Evolutionary conservation across 2,113 vertebrate genomes (phyloP), one percentile per base, ranked within the genome.

Genomic region (Chionodraco myersi): DNA sequence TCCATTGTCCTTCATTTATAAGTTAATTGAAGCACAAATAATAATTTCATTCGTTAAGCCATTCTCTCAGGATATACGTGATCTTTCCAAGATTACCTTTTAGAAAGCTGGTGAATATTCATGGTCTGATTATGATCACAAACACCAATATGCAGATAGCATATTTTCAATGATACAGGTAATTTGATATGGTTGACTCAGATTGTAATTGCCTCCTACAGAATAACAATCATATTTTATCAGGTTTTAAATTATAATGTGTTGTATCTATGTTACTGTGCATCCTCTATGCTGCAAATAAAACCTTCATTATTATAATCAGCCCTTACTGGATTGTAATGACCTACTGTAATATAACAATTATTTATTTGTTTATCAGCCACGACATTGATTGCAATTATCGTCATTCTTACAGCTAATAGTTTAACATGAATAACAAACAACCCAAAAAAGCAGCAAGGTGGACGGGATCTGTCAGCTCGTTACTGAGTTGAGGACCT

Each of bases 231-330:
- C 6, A 45, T 62, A 2, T 45, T 72, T 44, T 45, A 59, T 60
- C 18, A 53, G 9, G 16, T 60, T 84, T 49, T 30, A 59, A 74
- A 47, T 45, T 10, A 41, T 54, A 13, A 52, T 57, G 10, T 41
- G 5, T 62, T 73, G 52, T 9, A 36, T 66, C 11, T 3, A 30
- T 72, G 54, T 66, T 65, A 41, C 53, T 36, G 36, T 48, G 11
- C 12, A 64, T 47, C 36, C 59, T 63, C 56, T 14, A 11, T 71
- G 49, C 63, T 52, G 61, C 70, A 67, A 84, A 81, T 80, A 72
- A 66, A 87, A 14, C 15, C 49, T 16, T 61, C 62, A 66, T 54
- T 65, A 57, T 80, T 66, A 74, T 26, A 62, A 77, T 78, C 57
- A 77, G 30, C 9, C 34, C 11, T 64, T 44, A 60, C 41, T 60